Evolutionary conservation across 2,113 vertebrate species (phyloP).

Genomic region (Melozone crissalis): DNA sequence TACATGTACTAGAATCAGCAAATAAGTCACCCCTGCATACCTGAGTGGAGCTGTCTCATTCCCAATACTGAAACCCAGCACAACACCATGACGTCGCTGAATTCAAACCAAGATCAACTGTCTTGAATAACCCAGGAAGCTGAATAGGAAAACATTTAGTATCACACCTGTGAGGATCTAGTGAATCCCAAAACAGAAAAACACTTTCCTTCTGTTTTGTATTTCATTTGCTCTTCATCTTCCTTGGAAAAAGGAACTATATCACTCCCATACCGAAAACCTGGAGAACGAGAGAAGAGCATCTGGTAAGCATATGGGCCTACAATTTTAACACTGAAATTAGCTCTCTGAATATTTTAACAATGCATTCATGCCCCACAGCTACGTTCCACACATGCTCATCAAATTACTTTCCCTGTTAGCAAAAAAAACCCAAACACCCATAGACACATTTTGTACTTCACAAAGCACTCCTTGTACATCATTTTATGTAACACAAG

Average conservation of each 20-base stretch:
- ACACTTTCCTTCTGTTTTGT: conserved; percentile 90
- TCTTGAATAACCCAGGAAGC: not conserved
- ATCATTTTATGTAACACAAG: conserved; percentile 9
- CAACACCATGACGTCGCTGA: not conserved
- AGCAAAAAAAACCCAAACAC: not conserved
- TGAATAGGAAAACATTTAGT: not conserved
- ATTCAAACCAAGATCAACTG: not conserved
- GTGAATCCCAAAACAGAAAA: conserved; percentile 93
- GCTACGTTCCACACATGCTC: conserved; percentile 5
- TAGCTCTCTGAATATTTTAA: conserved; percentile 53
- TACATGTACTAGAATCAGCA: not conserved
- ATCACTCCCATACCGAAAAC: conserved; percentile 94
- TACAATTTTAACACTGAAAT: conserved; percentile 40
- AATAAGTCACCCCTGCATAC: not conserved
- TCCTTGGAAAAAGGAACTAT: conserved; percentile 96
- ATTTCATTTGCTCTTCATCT: conserved; percentile 98
- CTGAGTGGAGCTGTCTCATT: not conserved
- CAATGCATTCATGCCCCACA: conserved; percentile 13
- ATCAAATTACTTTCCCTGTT: conserved; percentile 48
- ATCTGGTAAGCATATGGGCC: conserved; percentile 60
- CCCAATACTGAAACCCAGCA: not conserved
- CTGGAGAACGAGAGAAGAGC: conserved; percentile 71
- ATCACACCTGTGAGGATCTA: conserved; percentile 81
- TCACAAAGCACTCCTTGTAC: not conserved
- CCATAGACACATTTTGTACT: conserved; percentile 37